These are phyloP conservation scores for Cynocephalus volans DNA, from an alignment of 2,113 vertebrate species.

Conservation along the genomic window DNA sequence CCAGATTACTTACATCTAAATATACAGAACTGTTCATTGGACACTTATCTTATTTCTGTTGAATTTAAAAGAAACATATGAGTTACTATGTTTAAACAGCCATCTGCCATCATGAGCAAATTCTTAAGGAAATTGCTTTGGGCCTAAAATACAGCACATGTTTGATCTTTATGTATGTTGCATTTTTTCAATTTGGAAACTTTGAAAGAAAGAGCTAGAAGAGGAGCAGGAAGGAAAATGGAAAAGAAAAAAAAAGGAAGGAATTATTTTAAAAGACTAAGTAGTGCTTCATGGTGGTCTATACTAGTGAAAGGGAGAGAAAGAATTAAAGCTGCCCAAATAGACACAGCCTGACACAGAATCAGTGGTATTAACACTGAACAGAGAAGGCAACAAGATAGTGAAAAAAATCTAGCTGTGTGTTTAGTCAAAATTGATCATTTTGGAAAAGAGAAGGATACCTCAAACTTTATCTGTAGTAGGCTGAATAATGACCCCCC, in stretches of 20 bases:
- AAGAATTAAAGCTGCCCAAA: not conserved
- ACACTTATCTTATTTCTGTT: slow-evolving; percentile 46
- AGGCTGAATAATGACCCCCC: not conserved
- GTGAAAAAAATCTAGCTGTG: not conserved
- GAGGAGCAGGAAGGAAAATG: not conserved
- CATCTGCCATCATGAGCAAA: slow-evolving; percentile 54
- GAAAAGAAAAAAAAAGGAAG: not conserved
- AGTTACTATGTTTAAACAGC: slow-evolving; percentile 66
- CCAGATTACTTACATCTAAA: not conserved
- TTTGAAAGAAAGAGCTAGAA: slow-evolving; percentile 55
- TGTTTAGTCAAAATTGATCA: not conserved
- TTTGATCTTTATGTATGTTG: slow-evolving; percentile 62
- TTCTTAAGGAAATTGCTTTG: slow-evolving; percentile 74
- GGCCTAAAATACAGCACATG: not conserved
- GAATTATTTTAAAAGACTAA: slow-evolving; percentile 15
- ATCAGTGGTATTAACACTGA: not conserved
- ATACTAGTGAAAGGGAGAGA: not conserved
- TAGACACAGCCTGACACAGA: not conserved
- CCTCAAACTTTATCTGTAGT: not conserved
- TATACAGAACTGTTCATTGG: not conserved
- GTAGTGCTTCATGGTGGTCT: not conserved
- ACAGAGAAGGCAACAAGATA: not conserved
- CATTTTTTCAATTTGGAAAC: slow-evolving; percentile 54
- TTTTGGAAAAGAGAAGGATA: slow-evolving; percentile 6
- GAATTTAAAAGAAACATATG: slow-evolving; percentile 55